Evolutionary conservation across 2,888 invertebrate species (phyloP).

Genomic region (Stratiomys singularior): DNA sequence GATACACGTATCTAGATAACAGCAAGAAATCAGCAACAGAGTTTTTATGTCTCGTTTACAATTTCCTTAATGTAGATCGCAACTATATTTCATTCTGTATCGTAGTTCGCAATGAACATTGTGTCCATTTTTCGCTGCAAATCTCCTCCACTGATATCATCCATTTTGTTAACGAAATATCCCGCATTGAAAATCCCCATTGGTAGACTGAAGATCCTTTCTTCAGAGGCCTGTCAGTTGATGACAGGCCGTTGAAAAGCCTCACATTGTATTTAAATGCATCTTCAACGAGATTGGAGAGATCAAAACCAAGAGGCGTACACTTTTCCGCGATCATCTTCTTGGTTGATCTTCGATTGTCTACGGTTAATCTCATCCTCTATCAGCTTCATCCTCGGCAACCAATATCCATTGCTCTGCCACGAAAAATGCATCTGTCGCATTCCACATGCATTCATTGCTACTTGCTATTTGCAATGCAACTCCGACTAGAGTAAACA

Average conservation of each 20-base stretch:
- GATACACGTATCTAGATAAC: too few species aligned
- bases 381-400: not conserved
- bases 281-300: slow-evolving; percentile 12
- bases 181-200: not conserved
- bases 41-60: too few species aligned
- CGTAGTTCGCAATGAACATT: too few species aligned
- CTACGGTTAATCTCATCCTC: slow-evolving; percentile 7
- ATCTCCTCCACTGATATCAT: slow-evolving; percentile 2
- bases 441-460: slow-evolving; percentile 25
- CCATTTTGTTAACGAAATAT: slow-evolving; percentile 23
- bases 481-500: not conserved
- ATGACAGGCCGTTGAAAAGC: not conserved
- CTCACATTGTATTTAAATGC: slow-evolving; percentile 35
- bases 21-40: too few species aligned
- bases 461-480: slow-evolving; percentile 14
- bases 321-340: not conserved
- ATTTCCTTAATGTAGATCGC: too few species aligned
- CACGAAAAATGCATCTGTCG: slow-evolving; percentile 33
- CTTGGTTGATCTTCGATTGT: slow-evolving; percentile 21
- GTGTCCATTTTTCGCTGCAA: too few species aligned
- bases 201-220: slow-evolving; percentile 20
- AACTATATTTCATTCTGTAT: too few species aligned
- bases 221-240: slow-evolving; percentile 17
- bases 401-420: not conserved
- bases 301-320: slow-evolving; percentile 27